A percentile compares a stretch with the other conserved stretches of the same genome.
These are phyloP conservation scores for Toxotes chatareus DNA, from an alignment of 2,113 vertebrate species.

Conservation along the genomic window DNA sequence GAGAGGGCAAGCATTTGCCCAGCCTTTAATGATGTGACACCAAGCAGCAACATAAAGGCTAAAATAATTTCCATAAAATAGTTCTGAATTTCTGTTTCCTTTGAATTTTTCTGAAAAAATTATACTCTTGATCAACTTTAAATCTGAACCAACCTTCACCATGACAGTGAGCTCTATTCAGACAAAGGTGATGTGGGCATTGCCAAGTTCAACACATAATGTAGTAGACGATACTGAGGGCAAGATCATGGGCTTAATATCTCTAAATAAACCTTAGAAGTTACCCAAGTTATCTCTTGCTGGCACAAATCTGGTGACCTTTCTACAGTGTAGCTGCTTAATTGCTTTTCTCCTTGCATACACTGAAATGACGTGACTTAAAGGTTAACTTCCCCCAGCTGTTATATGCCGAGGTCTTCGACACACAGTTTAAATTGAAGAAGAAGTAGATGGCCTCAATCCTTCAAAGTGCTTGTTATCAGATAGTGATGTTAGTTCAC, in stretches of 20 bases:
- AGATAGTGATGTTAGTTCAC: slow-evolving; percentile 22
- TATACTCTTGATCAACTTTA: background rate
- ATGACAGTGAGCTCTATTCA: slow-evolving; percentile 9
- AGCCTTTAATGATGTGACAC: slow-evolving; percentile 9
- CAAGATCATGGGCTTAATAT: slow-evolving; percentile 52
- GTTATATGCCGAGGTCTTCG: slow-evolving; percentile 66
- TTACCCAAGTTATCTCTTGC: slow-evolving; percentile 65
- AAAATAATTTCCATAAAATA: slow-evolving; percentile 61
- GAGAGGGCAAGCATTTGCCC: no score
- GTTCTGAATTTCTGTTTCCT: slow-evolving; percentile 18
- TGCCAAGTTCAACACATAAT: slow-evolving; percentile 30
- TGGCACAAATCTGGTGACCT: slow-evolving; percentile 76
- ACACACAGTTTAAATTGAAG: slow-evolving; percentile 41
- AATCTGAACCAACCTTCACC: slow-evolving; percentile 5
- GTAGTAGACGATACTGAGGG: slow-evolving; percentile 5
- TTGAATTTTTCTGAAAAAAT: slow-evolving; percentile 3
- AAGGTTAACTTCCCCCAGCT: slow-evolving; percentile 79
- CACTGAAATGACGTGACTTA: slow-evolving; percentile 68
- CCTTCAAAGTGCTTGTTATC: slow-evolving; percentile 60
- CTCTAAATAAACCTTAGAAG: slow-evolving; percentile 61
- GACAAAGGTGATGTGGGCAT: background rate
- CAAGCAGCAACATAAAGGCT: slow-evolving; percentile 34
- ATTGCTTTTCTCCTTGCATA: slow-evolving; percentile 79
- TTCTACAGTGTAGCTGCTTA: slow-evolving; percentile 73
- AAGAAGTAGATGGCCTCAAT: slow-evolving; percentile 36